phyloP scores from a whole-genome alignment of 2,113 vertebrate genomes.

The Ploceus nigricollis region DNA sequence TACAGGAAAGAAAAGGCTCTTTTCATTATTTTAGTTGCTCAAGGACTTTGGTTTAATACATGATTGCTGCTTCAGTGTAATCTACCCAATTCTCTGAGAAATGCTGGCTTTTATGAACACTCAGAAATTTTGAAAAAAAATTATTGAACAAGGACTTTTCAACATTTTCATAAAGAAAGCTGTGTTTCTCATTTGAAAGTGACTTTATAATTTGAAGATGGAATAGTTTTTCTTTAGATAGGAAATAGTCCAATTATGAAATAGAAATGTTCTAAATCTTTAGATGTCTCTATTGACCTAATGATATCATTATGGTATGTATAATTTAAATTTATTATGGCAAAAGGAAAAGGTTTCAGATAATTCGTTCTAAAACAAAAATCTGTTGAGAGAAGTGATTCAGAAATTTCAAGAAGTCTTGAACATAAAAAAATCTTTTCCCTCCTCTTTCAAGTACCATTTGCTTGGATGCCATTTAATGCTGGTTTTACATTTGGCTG shows the following conservation, averaged over 20 bases:
- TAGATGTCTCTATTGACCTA: neutral
- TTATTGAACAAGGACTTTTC: neutral
- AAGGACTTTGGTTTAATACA: neutral
- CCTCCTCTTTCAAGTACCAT: neutral
- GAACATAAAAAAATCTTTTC: neutral
- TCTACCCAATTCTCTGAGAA: neutral
- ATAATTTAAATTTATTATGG: neutral
- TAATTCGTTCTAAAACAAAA: neutral
- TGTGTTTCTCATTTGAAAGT: neutral
- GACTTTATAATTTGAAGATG: neutral
- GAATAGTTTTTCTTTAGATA: neutral
- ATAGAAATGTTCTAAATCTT: neutral
- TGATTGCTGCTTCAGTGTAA: neutral
- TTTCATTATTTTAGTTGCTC: neutral
- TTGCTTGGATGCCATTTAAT: constrained; percentile 1
- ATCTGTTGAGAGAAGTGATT: neutral
- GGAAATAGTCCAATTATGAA: neutral
- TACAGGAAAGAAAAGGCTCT: neutral
- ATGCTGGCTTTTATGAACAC: neutral
- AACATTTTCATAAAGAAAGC: neutral
- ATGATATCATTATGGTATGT: neutral
- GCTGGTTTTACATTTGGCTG: constrained; percentile 6
- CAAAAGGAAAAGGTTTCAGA: neutral
- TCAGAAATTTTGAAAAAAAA: neutral
- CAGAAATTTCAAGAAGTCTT: neutral